Evolutionary conservation across 2,797 vertebrate species (phyloP), one percentile per base, ranked within the genome.

Genomic region (Arremon brunneinucha): DNA sequence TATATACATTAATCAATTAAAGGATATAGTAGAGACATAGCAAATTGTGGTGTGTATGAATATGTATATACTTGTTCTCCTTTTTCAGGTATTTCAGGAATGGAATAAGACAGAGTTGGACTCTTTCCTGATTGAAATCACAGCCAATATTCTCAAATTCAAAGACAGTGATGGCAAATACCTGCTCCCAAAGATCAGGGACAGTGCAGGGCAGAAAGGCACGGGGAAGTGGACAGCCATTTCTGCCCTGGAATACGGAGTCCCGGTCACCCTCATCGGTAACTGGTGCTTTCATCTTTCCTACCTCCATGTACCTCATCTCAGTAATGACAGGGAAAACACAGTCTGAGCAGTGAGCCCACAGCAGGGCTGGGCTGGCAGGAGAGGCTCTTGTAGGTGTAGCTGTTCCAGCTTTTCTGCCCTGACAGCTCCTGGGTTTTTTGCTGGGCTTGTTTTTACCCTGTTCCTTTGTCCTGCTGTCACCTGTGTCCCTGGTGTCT

Each of bases 21-120:
- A 34, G 26, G 8, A 20, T 74, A 21, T 3, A 18, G 26, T 21
- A 43, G 24, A 32, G 44, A 39, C 6, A 19, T 11, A 70, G 14
- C n/a, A 55, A 74, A 60, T 24, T 12, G 1, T 1, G 9, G 1
- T 37, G 4, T 56, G 8, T 53, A 19, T 46, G 14, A 67, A 8
- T 47, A 17, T 35, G 4, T 32, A 22, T 8, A n/a, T 12, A 21
- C 14, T 47, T 57, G n/a, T 6, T 90, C 44, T 83, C 44, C 52
- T n/a, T 67, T 27, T 41, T 5, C n/a, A 99, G 99, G 98, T 97
- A 3, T 99, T 99, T 79, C 94, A 98, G 55, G 97, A 97, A 7
- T 99, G 99, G 99, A 99, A 99, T 97, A 99, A 99, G 97, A 99
- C 99, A 0, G 99, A 99, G 95, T 80, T 99, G 94, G 99, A 99